Evolutionary conservation across 2,113 vertebrate species (phyloP).

Genomic region (Atractosteus spatula): DNA sequence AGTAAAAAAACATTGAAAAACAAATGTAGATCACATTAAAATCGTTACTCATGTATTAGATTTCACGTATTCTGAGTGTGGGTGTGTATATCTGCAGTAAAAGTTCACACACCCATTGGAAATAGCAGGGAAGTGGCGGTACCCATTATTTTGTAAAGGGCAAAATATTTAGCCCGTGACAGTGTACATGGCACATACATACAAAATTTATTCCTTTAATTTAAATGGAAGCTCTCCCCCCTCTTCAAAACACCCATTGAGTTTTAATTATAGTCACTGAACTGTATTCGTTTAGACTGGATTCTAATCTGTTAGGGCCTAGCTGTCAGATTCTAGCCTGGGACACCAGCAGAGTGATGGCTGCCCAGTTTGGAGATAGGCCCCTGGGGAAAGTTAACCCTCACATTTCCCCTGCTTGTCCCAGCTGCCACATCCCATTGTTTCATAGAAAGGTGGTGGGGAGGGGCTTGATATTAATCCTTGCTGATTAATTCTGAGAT

Average conservation of each 20-base stretch:
- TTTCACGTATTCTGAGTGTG: too few species aligned
- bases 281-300: constrained; percentile 56
- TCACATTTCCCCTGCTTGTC: constrained; percentile 44
- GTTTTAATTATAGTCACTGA: constrained; percentile 44
- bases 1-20: too few species aligned
- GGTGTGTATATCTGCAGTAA: too few species aligned
- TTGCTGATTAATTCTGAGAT: constrained; percentile 66
- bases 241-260: constrained; percentile 28
- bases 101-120: too few species aligned
- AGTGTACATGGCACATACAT: constrained; percentile 49
- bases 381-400: constrained; percentile 69
- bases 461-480: constrained; percentile 60
- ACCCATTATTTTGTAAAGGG: constrained; percentile 45
- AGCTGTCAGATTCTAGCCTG: constrained; percentile 52
- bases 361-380: constrained; percentile 57
- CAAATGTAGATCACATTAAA: too few species aligned
- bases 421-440: constrained; percentile 32
- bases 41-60: too few species aligned
- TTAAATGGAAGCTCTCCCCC: constrained; percentile 51
- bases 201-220: constrained; percentile 72
- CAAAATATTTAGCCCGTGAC: constrained; percentile 44
- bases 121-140: too few species aligned
- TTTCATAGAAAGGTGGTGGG: constrained; percentile 42
- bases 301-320: constrained; percentile 59
- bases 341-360: constrained; percentile 56